Evolutionary conservation across 2,797 vertebrate species (phyloP).

Genomic region (Sebastes wilsoni): DNA sequence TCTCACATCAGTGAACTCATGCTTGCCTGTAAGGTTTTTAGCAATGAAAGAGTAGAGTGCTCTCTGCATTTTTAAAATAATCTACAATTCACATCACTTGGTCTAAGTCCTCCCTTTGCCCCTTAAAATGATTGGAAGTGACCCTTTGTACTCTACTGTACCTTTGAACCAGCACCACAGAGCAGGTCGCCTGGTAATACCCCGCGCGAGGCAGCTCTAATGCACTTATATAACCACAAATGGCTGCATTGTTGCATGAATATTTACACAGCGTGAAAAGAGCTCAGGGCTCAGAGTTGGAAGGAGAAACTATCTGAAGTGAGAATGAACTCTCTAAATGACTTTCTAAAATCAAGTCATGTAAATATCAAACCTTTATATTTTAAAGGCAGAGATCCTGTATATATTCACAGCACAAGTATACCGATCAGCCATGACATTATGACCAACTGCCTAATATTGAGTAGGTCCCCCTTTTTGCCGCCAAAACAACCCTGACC

Average conservation of each 20-base stretch:
- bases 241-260: conserved; percentile 68
- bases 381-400: neutral
- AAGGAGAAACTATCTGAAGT: neutral
- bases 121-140: conserved; percentile 61
- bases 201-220: conserved; percentile 59
- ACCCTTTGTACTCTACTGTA: conserved; percentile 36
- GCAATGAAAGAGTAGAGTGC: neutral
- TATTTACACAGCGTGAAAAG: conserved; percentile 42
- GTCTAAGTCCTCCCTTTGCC: conserved; percentile 31
- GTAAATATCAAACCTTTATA: neutral
- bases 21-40: neutral
- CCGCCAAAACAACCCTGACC: too few species aligned
- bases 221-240: conserved; percentile 74
- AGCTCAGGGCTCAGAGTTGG: conserved; percentile 30
- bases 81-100: conserved; percentile 18
- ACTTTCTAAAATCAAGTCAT: neutral
- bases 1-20: neutral
- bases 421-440: too few species aligned
- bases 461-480: too few species aligned
- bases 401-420: too few species aligned
- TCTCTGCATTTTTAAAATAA: conserved; percentile 15
- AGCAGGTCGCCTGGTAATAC: conserved; percentile 63
- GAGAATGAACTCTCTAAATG: conserved; percentile 7
- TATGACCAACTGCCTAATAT: too few species aligned
- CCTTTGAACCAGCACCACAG: conserved; percentile 40